Evolutionary conservation across 1,140 invertebrate species (phyloP), one percentile per base, ranked within the genome.

Genomic region (Cydia splendana): DNA sequence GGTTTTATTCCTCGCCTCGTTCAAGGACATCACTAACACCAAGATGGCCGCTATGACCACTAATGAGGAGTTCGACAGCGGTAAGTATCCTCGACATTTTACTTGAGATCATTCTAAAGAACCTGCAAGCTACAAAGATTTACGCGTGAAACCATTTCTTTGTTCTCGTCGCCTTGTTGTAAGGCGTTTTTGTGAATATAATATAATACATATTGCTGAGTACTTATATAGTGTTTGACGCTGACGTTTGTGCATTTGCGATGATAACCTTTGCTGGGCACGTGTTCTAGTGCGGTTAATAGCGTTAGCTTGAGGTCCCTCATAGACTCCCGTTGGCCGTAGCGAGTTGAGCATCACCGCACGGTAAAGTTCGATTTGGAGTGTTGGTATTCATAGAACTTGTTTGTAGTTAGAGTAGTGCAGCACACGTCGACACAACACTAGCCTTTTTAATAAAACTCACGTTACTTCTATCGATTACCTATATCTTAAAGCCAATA

Each of bases 11-110:
- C 95, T 99, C 83, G 98, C 98, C 69, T 99, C 98, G 0, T 98
- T 99, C 94, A 99, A 99, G 94, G 98, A 99, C 92, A 98, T 99
- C 91, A 98, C 98, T 30, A 95, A 97, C 87, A 97, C 97, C 76
- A 98, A 98, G 93, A 96, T 97, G 95, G 95, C 95, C 78, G 96
- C 96, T 93, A 95, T 96, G 95, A 95, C 95, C 90, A 95, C 95
- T 87, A 96, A 95, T 89, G 96, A 97, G 93, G 95, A 97, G 85
- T 96, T 95, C 88, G 96, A 97, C 91, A 96, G 96, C 94, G 96
- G 96, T 97, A 95, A 96, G 96, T 95, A 79, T 51, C 18, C 18
- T 77, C 74, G 53, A 78, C 51, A 76, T 71, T 73, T 78, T 73
- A 69, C 76, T 79, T 75, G 76, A 76, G 78, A 79, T 76, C 79